Percentiles rank a stretch among this genome's conserved stretches.
These are phyloP conservation scores for Odontophorus gujanensis DNA, from an alignment of 2,113 vertebrate species.

Conservation along the genomic window DNA sequence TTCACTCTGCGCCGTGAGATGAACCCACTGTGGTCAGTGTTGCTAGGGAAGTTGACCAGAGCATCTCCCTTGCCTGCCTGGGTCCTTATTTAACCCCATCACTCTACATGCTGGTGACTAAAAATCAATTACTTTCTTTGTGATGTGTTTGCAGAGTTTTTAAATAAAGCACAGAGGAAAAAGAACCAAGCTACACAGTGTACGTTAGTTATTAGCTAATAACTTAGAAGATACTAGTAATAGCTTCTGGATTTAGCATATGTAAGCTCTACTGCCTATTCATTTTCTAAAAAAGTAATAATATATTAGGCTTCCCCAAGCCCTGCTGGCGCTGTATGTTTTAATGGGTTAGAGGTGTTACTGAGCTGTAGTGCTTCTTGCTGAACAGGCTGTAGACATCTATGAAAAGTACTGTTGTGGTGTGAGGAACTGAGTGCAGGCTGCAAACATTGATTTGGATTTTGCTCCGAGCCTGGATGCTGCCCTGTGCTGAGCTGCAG, in stretches of 20 bases:
- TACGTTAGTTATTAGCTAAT: not conserved
- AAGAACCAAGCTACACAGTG: not conserved
- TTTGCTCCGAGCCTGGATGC: not conserved
- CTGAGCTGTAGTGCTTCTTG: not conserved
- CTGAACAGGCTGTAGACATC: no score
- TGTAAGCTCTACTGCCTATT: not conserved
- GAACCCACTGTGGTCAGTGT: conserved; percentile 1
- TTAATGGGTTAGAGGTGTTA: not conserved
- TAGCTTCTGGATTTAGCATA: not conserved
- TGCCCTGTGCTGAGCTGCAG: not conserved
- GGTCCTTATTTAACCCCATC: conserved; percentile 24
- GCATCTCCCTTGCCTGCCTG: not conserved
- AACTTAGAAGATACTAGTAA: not conserved
- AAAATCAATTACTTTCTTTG: conserved; percentile 28
- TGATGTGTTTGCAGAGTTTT: conserved; percentile 26
- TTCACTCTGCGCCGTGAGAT: not conserved
- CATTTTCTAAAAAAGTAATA: not conserved
- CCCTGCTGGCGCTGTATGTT: not conserved
- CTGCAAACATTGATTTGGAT: not conserved
- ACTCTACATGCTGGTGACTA: not conserved
- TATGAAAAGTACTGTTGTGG: not conserved
- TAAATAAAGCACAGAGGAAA: conserved; percentile 23
- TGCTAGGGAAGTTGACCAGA: not conserved
- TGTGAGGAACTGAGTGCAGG: not conserved
- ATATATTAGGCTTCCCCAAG: not conserved